A percentile compares a stretch with the other conserved stretches of the same genome.
Evolutionary conservation across 2,113 vertebrate genomes (phyloP).

Genomic region (Tiliqua scincoides): DNA sequence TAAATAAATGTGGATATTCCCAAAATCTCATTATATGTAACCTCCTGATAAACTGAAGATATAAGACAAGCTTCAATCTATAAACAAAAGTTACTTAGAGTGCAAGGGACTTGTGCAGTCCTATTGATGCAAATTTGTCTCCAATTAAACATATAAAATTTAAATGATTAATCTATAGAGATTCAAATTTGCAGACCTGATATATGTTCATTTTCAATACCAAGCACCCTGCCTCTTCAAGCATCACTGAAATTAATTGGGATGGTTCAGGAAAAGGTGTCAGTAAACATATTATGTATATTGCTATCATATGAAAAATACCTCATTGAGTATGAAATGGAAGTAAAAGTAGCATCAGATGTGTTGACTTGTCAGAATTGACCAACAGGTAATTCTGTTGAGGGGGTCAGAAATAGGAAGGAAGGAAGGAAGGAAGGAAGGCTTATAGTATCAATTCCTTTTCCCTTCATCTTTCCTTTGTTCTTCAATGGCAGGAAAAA

Average conservation of each 20-base stretch:
- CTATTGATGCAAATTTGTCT: background rate
- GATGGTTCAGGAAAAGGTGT: background rate
- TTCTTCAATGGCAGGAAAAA: background rate
- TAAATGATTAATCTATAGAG: background rate
- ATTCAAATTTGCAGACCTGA: background rate
- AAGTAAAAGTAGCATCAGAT: background rate
- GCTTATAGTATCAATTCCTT: background rate
- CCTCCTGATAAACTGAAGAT: background rate
- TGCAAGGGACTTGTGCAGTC: no score
- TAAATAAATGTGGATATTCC: background rate
- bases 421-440: background rate
- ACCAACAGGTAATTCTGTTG: background rate
- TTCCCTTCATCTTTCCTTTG: accelerated
- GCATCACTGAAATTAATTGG: background rate
- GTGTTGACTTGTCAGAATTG: background rate
- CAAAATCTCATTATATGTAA: background rate
- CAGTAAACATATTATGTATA: background rate
- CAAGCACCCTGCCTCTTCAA: background rate
- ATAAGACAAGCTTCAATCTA: background rate
- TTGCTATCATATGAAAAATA: background rate
- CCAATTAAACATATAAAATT: background rate
- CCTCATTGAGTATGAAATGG: background rate
- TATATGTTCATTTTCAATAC: background rate
- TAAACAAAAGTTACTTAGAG: background rate
- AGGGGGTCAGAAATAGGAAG: background rate